These are phyloP conservation scores for Sycobia sp. DNA, from an alignment of 1,140 invertebrate genomes.

Conservation along the genomic window DNA sequence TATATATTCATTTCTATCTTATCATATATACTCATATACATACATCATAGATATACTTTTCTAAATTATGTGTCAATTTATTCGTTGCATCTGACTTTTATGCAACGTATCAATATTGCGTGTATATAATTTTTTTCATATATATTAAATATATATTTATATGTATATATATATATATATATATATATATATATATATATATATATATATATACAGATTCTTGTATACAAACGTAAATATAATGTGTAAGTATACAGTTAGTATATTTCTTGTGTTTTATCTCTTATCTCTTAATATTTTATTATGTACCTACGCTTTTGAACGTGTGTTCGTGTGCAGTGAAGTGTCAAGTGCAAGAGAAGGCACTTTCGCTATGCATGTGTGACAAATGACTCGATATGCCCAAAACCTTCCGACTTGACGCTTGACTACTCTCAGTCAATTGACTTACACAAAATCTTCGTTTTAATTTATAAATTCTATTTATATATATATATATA, in stretches of 20 bases:
- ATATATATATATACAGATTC: conserved; percentile 39
- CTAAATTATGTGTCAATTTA: conserved; percentile 27
- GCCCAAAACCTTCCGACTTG: conserved; percentile 38
- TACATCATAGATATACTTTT: conserved; percentile 29
- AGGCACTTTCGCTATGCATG: conserved; percentile 59
- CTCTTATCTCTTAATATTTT: conserved; percentile 31
- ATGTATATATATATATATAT: conserved; percentile 41
- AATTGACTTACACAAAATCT: conserved; percentile 22
- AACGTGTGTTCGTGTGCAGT: conserved; percentile 46
- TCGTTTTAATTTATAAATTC: background rate
- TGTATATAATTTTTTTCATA: conserved; percentile 28
- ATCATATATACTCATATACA: conserved; percentile 28
- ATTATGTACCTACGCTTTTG: conserved; percentile 23
- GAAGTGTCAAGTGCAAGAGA: conserved; percentile 60
- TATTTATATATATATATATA: no score
- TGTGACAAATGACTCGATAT: conserved; percentile 36
- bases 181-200: conserved; percentile 40
- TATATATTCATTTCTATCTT: conserved; percentile 33
- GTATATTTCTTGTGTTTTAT: conserved; percentile 31
- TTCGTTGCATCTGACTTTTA: conserved; percentile 25
- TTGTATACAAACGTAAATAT: conserved; percentile 67
- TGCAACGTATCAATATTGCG: conserved; percentile 31
- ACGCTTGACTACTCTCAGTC: conserved; percentile 27
- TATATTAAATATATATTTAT: conserved; percentile 29
- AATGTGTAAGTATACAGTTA: conserved; percentile 52